These are phyloP conservation scores for Percina caprodes DNA, from an alignment of 2,113 vertebrate species.

Conservation along the genomic window DNA sequence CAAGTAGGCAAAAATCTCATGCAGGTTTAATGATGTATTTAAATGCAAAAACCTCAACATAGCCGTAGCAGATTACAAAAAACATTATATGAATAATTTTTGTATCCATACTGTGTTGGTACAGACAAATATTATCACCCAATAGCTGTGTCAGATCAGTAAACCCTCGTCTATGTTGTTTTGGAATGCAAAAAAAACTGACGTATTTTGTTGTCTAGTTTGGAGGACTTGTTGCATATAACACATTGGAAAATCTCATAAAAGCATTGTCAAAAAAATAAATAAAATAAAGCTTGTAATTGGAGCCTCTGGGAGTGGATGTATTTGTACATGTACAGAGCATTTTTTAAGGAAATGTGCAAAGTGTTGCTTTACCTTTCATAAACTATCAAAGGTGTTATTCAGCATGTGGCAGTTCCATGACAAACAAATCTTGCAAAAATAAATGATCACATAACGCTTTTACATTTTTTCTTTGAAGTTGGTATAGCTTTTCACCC, in stretches of 20 bases:
- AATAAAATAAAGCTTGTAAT: background rate
- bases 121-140: background rate
- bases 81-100: background rate
- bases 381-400: background rate
- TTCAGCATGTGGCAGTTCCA: background rate
- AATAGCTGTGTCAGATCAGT: background rate
- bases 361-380: slow-evolving; percentile 4
- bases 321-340: background rate
- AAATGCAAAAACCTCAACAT: background rate
- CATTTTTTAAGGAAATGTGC: background rate
- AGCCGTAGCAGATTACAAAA: background rate
- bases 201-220: background rate
- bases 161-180: background rate
- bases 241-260: background rate
- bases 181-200: background rate
- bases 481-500: background rate
- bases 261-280: background rate
- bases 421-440: slow-evolving; percentile 5
- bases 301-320: background rate
- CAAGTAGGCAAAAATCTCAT: background rate
- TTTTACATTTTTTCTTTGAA: slow-evolving; percentile 1
- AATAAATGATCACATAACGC: background rate
- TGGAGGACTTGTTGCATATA: background rate
- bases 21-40: background rate
- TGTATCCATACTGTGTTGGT: background rate